Percentiles rank a stretch among this genome's conserved stretches.
These are phyloP conservation scores for Polyodon spathula DNA, from an alignment of 2,113 vertebrate genomes.

Conservation along the genomic window DNA sequence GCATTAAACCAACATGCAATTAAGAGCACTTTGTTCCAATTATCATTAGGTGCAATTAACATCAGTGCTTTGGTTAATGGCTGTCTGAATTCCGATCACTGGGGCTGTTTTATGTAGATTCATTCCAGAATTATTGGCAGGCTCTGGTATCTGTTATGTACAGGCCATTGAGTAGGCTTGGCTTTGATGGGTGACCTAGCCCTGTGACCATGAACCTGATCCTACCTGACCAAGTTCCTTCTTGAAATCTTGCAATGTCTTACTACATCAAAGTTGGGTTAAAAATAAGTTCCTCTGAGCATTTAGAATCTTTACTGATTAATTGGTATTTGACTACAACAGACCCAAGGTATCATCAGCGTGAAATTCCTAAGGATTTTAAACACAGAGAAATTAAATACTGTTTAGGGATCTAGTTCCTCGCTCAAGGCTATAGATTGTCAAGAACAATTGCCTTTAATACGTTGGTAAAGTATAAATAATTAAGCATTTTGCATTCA, in stretches of 20 bases:
- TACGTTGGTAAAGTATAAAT: conserved; percentile 7
- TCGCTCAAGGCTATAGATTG: conserved; percentile 17
- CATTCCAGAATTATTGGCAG: conserved; percentile 28
- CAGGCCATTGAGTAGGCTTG: conserved; percentile 17
- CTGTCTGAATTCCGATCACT: conserved; percentile 34
- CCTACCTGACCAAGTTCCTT: conserved; percentile 3
- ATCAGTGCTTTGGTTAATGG: conserved; percentile 38
- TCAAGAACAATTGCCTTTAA: conserved; percentile 14
- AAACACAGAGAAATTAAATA: conserved; percentile 9
- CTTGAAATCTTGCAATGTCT: background rate
- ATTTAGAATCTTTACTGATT: conserved; percentile 3
- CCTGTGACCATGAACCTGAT: conserved; percentile 8
- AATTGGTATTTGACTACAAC: conserved; percentile 12
- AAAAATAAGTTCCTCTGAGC: background rate
- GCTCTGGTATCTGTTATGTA: conserved; percentile 18
- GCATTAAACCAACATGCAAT: conserved; percentile 49
- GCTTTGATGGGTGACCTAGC: conserved; percentile 13
- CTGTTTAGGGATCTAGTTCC: conserved; percentile 17
- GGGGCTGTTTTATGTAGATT: conserved; percentile 33
- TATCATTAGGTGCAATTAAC: conserved; percentile 47
- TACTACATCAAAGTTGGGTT: background rate
- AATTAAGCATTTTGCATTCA: background rate
- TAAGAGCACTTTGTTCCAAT: conserved; percentile 54
- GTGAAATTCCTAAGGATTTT: conserved; percentile 27
- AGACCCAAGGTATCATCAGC: conserved; percentile 20